A percentile compares a stretch with the other conserved stretches of the same genome.
phyloP scores from a whole-genome alignment of 1,140 invertebrate genomes.

The Sogatella furcifera region DNA sequence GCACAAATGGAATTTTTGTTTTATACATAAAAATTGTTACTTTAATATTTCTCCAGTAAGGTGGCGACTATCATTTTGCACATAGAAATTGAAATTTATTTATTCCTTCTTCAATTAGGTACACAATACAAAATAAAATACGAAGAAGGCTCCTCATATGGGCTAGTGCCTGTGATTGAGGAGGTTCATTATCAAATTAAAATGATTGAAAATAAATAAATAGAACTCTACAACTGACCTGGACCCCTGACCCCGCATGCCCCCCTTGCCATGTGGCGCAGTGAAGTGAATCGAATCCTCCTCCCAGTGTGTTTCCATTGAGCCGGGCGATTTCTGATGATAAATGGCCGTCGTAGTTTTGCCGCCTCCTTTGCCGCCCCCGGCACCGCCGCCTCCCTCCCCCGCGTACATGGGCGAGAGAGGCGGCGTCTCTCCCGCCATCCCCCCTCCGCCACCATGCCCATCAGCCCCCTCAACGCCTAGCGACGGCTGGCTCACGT shows the following conservation, averaged over 20 bases:
- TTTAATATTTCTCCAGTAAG: too few relatives aligned
- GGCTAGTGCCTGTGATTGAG: too few relatives aligned
- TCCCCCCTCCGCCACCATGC: constrained; percentile 20
- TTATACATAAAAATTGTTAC: too few relatives aligned
- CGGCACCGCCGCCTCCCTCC: constrained; percentile 19
- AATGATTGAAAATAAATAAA: too few relatives aligned
- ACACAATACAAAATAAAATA: too few relatives aligned
- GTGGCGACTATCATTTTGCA: too few relatives aligned
- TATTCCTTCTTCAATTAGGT: too few relatives aligned
- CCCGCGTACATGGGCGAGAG: constrained; percentile 38
- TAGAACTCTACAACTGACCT: background rate
- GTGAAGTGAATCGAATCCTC: constrained; percentile 31
- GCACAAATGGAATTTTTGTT: too few relatives aligned
- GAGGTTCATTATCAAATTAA: too few relatives aligned
- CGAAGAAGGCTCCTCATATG: too few relatives aligned
- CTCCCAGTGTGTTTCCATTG: constrained; percentile 60
- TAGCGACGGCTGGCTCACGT: constrained; percentile 62
- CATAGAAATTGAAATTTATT: too few relatives aligned
- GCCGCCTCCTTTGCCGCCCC: constrained; percentile 36
- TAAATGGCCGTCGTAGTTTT: constrained; percentile 27
- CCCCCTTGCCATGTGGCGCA: background rate
- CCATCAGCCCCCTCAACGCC: constrained; percentile 48
- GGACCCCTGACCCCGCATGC: background rate
- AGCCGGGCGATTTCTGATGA: constrained; percentile 31
- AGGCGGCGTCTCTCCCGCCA: constrained; percentile 37